Conservation (phyloP, 2,797 vertebrate genomes). For the Pempheris klunzingeri region DNA sequence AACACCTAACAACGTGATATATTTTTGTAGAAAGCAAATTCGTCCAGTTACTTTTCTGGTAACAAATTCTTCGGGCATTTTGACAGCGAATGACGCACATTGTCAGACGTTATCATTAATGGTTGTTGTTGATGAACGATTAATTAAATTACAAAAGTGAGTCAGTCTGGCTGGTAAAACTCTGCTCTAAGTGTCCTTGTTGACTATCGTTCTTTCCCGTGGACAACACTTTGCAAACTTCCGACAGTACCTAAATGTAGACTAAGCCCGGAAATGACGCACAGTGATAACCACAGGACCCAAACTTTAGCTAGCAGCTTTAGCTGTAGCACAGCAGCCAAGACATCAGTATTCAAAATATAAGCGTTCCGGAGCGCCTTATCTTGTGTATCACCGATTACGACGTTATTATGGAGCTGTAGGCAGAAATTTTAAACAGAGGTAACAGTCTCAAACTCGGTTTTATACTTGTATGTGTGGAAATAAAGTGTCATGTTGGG, state of each 20-base stretch:
- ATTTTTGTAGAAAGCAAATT: background rate
- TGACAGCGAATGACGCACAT: background rate
- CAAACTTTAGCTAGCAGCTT: conserved; percentile 59
- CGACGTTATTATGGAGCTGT: conserved; percentile 49
- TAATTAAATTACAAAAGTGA: background rate
- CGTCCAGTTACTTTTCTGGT: background rate
- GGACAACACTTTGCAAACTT: rapidly evolving
- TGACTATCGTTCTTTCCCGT: rapidly evolving
- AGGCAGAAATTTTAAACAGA: conserved; percentile 40
- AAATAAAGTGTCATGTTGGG: background rate
- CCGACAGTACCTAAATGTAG: background rate
- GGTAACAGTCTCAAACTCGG: conserved; percentile 36
- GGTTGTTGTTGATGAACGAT: background rate
- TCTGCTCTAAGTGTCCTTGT: background rate
- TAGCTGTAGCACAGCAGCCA: conserved; percentile 49
- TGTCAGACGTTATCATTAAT: background rate
- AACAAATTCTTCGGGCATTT: background rate
- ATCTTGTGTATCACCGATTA: background rate
- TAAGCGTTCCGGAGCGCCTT: conserved; percentile 3
- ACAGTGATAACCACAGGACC: conserved; percentile 41
- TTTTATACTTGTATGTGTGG: background rate
- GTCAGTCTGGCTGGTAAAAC: background rate
- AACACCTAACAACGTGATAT: too few species aligned
- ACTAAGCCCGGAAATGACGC: conserved; percentile 64
- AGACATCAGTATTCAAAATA: conserved; percentile 18